phyloP scores from a whole-genome alignment of 2,797 vertebrate species.

The Botia almorhae region DNA sequence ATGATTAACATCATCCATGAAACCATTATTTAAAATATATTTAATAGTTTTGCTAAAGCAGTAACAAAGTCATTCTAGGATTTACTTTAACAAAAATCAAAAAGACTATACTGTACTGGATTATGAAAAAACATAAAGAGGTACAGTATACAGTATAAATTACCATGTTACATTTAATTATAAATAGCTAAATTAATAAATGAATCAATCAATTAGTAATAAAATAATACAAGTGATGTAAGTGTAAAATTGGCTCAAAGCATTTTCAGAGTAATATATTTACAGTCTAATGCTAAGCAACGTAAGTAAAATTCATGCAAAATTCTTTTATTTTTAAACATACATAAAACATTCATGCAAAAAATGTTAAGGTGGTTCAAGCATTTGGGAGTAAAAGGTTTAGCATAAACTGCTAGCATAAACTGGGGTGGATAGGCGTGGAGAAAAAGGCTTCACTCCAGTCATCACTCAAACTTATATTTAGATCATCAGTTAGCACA shows the following conservation, averaged over 20 bases:
- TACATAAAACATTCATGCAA: not conserved
- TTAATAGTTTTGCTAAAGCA: too few relatives aligned
- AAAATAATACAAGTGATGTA: too few relatives aligned
- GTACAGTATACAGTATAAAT: too few relatives aligned
- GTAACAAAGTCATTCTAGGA: too few relatives aligned
- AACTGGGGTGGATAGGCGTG: conserved; percentile 44
- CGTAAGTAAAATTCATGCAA: not conserved
- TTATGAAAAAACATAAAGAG: too few relatives aligned
- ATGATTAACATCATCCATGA: too few relatives aligned
- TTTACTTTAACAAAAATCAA: not conserved
- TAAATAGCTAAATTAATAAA: too few relatives aligned
- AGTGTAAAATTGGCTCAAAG: too few relatives aligned
- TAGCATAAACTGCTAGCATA: conserved; percentile 33
- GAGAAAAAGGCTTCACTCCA: conserved; percentile 43
- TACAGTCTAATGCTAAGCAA: conserved; percentile 9
- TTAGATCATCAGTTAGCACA: conserved; percentile 52
- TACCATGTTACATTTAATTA: too few relatives aligned
- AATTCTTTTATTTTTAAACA: too few relatives aligned
- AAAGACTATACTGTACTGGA: not conserved
- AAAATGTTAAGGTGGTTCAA: conserved; percentile 25
- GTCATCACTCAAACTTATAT: conserved; percentile 53
- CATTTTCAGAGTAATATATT: not conserved
- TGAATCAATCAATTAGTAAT: too few relatives aligned
- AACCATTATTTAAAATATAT: too few relatives aligned
- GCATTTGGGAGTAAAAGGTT: conserved; percentile 48